Evolutionary conservation across 2,113 vertebrate genomes (phyloP), one percentile per base, ranked within the genome.

Genomic region (Gila orcuttii): DNA sequence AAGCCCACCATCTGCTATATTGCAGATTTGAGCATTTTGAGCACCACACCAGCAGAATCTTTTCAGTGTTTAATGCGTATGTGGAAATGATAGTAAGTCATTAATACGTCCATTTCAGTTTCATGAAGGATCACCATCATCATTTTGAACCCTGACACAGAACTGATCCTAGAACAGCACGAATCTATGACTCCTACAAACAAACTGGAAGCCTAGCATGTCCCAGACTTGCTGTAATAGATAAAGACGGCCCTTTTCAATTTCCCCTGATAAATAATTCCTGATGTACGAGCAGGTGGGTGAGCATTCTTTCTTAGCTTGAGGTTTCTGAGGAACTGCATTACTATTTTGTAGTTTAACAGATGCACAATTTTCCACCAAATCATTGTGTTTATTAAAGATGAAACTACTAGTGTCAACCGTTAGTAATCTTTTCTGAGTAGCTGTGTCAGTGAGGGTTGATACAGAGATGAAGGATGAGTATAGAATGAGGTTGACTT

Each of bases 1-100:
- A 45, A 82, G 64, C 66, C 85, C 83, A 68, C 79, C 84, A 36
- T 47, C 59, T 47, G 82, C 79, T 60, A 52, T 71, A 86, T 1
- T 85, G 33, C 66, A 50, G 66, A 12, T n/a, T 39, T 52, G 36
- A 62, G 23, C n/a, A 62, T 55, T 15, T 57, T 55, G 36, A 62
- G 33, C 36, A 64, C 78, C 36, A 4, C 57, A 64, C 57, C 57
- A 62, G 33, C 78, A 62, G 33, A 31, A 8, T n/a, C 6, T 8
- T 42, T 33, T 79, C 55, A n/a, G 77, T 79, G 31, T 60, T 62
- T 42, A 79, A 60, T 60, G 52, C 15, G 17, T 33, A 57, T 59
- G 50, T 19, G 19, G 33, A n/a, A 79, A 79, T 59, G 57, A 15
- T 79, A 62, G 77, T 62, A 39, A 79, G 21, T 12, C 77, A 79